phyloP scores from a whole-genome alignment of 2,797 vertebrate genomes.

The Staurois parvus region DNA sequence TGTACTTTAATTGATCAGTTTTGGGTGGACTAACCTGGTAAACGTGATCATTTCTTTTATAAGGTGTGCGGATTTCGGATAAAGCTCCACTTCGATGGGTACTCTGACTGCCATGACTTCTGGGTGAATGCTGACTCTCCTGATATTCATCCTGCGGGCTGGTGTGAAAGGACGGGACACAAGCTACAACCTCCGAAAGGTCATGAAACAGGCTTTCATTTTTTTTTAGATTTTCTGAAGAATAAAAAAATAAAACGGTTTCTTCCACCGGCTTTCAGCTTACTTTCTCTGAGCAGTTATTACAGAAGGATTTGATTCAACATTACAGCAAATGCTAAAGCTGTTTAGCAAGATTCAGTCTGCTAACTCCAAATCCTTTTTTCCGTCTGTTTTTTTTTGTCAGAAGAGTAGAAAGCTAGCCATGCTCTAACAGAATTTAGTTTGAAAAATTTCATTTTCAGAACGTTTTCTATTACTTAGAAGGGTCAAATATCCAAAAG shows the following conservation, averaged over 20 bases:
- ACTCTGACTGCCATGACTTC: conserved; percentile 97
- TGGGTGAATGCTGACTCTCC: conserved; percentile 95
- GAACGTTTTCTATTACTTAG: too few relatives aligned
- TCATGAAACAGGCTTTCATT: conserved; percentile 67
- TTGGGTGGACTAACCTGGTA: not conserved
- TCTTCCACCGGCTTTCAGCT: not conserved
- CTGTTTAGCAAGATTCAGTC: not conserved
- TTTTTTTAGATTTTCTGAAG: not conserved
- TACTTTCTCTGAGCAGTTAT: not conserved
- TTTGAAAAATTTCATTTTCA: too few relatives aligned
- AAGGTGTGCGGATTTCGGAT: conserved; percentile 95
- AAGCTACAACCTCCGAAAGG: conserved; percentile 96
- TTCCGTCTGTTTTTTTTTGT: not conserved
- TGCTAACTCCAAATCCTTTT: not conserved
- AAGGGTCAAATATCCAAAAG: not conserved
- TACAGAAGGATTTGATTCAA: not conserved
- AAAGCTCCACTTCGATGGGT: conserved; percentile 96
- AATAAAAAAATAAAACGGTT: not conserved
- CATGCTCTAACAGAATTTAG: too few relatives aligned
- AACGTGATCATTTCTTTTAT: not conserved
- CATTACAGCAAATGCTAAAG: not conserved
- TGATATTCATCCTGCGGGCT: conserved; percentile 90
- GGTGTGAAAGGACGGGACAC: conserved; percentile 95
- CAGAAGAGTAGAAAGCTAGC: not conserved
- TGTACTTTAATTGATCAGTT: not conserved